A percentile compares a stretch with the other conserved stretches of the same genome.
Evolutionary conservation across 2,113 vertebrate genomes (phyloP).

Genomic region (Dipodomys spectabilis): DNA sequence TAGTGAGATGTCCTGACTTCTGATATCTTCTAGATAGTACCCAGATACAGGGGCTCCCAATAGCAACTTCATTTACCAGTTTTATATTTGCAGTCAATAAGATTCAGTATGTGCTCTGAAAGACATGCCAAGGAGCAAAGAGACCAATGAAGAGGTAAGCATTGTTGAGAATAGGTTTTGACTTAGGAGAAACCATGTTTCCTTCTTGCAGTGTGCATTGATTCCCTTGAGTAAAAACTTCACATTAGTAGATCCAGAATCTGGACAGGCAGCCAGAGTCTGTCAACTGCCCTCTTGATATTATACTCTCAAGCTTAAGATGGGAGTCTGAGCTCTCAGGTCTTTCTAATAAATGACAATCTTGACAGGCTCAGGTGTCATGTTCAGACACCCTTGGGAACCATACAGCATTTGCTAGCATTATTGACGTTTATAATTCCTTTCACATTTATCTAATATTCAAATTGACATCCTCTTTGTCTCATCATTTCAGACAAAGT

Average conservation of each 20-base stretch:
- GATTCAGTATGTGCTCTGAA: neutral
- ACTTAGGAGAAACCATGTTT: conserved; percentile 2
- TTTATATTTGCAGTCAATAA: neutral
- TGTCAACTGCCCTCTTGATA: neutral
- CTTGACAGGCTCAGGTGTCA: neutral
- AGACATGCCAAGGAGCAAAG: neutral
- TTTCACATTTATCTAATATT: neutral
- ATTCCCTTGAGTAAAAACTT: neutral
- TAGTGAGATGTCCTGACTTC: neutral
- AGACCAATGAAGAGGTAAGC: neutral
- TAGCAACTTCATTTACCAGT: neutral
- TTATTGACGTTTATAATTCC: neutral
- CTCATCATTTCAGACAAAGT: neutral
- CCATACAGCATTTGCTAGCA: neutral
- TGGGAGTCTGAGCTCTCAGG: neutral
- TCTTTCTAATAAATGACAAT: neutral
- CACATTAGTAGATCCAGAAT: neutral
- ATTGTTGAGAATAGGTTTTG: neutral
- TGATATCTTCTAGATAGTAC: neutral
- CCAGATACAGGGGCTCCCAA: neutral
- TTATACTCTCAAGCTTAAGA: neutral
- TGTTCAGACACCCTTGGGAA: neutral
- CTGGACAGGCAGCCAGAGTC: neutral
- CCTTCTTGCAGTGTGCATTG: neutral
- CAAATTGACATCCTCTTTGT: neutral